These are phyloP conservation scores for Scolopax mira DNA, from an alignment of 2,113 vertebrate species.

Conservation along the genomic window DNA sequence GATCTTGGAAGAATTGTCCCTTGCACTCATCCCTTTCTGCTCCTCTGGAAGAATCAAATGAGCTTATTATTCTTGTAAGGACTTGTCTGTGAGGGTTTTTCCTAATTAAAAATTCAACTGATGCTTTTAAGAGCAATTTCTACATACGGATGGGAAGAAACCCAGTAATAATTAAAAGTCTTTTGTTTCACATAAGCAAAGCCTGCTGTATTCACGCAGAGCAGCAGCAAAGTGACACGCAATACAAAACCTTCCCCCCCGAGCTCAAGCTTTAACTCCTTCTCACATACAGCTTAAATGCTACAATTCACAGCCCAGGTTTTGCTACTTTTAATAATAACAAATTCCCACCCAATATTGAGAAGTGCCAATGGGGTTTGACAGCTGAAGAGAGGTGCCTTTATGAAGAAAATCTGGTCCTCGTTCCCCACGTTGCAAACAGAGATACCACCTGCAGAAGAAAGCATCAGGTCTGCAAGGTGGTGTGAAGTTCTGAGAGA, in stretches of 20 bases:
- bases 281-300: not conserved
- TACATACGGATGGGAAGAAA: not conserved
- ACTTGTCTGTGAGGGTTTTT: slow-evolving; percentile 1
- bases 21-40: not conserved
- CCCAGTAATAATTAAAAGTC: not conserved
- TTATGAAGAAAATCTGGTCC: not conserved
- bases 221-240: not conserved
- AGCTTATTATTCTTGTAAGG: slow-evolving; percentile 6
- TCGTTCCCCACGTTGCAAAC: accelerated
- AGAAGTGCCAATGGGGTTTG: not conserved
- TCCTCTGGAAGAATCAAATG: not conserved
- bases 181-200: not conserved
- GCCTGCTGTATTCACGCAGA: not conserved
- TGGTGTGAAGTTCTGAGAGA: not conserved
- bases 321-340: not conserved
- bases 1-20: not conserved
- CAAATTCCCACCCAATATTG: not conserved
- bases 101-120: slow-evolving; percentile 18
- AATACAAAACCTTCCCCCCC: not conserved
- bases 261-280: not conserved
- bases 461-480: not conserved
- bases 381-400: not conserved
- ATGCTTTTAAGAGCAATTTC: not conserved
- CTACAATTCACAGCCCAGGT: not conserved
- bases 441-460: not conserved